Conservation (phyloP, 2,113 vertebrate species). For the Delphinapterus leucas region DNA sequence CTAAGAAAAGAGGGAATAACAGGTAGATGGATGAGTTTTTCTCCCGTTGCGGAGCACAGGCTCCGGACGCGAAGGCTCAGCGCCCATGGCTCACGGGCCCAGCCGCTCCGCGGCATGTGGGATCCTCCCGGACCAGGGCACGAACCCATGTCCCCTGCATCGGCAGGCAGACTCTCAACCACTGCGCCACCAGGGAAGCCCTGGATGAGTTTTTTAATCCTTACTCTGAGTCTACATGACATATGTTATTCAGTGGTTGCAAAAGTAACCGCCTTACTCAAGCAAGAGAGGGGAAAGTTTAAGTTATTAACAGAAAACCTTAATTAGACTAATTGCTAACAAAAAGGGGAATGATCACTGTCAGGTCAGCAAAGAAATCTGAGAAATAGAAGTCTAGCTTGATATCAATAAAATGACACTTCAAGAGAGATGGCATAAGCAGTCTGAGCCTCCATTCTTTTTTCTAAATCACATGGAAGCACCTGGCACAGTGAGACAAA, state of each 20-base stretch:
- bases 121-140: too few species aligned
- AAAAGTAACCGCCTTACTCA: background rate
- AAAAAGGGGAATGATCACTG: background rate
- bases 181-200: too few species aligned
- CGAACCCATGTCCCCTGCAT: too few species aligned
- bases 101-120: too few species aligned
- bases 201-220: background rate
- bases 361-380: background rate
- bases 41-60: too few species aligned
- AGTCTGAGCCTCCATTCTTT: background rate
- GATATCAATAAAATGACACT: background rate
- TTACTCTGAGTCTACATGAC: background rate
- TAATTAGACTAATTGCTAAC: background rate
- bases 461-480: background rate
- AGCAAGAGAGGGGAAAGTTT: background rate
- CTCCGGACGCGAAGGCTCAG: too few species aligned
- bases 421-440: background rate
- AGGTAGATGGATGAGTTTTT: background rate
- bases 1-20: background rate
- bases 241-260: background rate
- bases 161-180: too few species aligned
- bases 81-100: too few species aligned
- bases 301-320: background rate
- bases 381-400: background rate
- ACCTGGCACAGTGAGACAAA: background rate